These are phyloP conservation scores for Drosophila tanythrix DNA, from an alignment of 2,888 invertebrate species.

Conservation along the genomic window DNA sequence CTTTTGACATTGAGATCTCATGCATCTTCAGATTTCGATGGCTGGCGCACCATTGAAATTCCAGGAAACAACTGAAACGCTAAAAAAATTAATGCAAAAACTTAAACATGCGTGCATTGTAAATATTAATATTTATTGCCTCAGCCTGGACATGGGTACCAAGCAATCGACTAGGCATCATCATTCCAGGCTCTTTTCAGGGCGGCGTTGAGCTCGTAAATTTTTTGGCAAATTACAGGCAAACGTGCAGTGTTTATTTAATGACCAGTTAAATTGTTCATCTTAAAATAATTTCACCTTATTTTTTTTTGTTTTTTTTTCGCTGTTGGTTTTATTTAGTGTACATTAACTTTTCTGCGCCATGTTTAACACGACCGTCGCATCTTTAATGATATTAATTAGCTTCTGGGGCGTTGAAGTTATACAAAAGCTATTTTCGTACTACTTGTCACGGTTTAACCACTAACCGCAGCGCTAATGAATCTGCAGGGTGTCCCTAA, in stretches of 20 bases:
- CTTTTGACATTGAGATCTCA: conserved; percentile 51
- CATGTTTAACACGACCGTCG: conserved; percentile 46
- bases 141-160: neutral
- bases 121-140: conserved; percentile 73
- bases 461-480: conserved; percentile 55
- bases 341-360: conserved; percentile 14
- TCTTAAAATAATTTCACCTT: neutral
- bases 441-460: conserved; percentile 26
- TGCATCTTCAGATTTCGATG: conserved; percentile 19
- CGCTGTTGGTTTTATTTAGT: neutral
- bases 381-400: conserved; percentile 66
- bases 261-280: conserved; percentile 29
- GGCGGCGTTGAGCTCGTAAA: conserved; percentile 72
- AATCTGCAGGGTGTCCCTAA: conserved; percentile 21
- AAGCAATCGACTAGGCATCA: conserved; percentile 38
- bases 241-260: conserved; percentile 64
- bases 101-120: conserved; percentile 50
- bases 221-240: conserved; percentile 74
- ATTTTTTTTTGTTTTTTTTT: neutral
- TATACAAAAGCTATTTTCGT: conserved; percentile 32
- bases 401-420: conserved; percentile 49
- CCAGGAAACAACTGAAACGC: conserved; percentile 48
- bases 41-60: conserved; percentile 48
- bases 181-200: conserved; percentile 40
- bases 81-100: conserved; percentile 25